A percentile compares a stretch with the other conserved stretches of the same genome.
Conservation (phyloP, 2,797 vertebrate species). For the Lerista edwardsae region DNA sequence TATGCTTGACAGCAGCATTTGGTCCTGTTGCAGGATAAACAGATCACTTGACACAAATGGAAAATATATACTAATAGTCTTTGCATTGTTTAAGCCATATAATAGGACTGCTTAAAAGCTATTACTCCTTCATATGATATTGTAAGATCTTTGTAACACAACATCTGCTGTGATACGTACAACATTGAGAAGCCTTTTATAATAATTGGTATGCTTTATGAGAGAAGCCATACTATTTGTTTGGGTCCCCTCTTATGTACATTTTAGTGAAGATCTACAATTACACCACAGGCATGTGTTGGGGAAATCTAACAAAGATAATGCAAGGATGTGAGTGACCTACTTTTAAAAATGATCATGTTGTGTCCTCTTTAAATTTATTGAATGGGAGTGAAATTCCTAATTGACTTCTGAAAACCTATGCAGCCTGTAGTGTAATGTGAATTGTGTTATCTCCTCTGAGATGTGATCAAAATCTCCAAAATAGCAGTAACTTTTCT, state of each 20-base stretch:
- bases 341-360: background rate
- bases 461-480: background rate
- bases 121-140: background rate
- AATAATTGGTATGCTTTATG: background rate
- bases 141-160: background rate
- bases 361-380: background rate
- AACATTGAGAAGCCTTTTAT: conserved; percentile 4
- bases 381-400: background rate
- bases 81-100: background rate
- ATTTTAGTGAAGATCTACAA: background rate
- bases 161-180: too few species aligned
- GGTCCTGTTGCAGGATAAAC: conserved; percentile 4
- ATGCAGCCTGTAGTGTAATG: background rate
- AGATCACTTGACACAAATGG: conserved; percentile 14
- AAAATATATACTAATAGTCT: background rate
- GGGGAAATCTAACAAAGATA: background rate
- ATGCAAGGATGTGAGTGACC: background rate
- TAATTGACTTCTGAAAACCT: background rate
- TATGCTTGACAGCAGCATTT: background rate
- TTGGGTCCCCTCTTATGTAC: background rate
- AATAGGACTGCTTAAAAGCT: background rate
- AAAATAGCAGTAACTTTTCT: background rate
- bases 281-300: background rate
- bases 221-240: background rate
- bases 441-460: background rate